A percentile compares a stretch with the other conserved stretches of the same genome.
These are phyloP conservation scores for Sus scrofa DNA, from an alignment of 2,113 vertebrate genomes.

Conservation along the genomic window DNA sequence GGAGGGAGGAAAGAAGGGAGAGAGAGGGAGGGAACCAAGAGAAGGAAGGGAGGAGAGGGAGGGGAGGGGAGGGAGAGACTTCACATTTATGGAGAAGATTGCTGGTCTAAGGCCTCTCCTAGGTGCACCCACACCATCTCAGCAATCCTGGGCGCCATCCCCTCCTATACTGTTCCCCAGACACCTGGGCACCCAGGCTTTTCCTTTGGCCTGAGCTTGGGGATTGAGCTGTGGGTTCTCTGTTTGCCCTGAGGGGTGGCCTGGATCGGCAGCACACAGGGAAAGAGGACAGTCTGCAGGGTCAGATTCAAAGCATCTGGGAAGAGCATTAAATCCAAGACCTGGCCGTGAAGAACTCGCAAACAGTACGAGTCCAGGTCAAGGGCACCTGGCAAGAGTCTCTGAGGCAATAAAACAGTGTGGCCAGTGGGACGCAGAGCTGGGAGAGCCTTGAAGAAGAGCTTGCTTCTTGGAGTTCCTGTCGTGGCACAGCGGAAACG, in stretches of 20 bases:
- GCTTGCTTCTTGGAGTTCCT: too few relatives aligned
- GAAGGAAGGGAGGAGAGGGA: neutral
- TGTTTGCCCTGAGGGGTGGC: neutral
- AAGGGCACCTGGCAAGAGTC: neutral
- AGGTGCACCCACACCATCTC: rapidly evolving
- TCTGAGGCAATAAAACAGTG: neutral
- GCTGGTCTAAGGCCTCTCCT: neutral
- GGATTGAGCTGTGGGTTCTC: neutral
- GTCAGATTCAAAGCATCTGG: neutral
- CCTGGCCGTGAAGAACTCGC: too few relatives aligned
- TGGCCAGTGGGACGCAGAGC: rapidly evolving
- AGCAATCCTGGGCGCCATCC: neutral
- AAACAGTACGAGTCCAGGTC: neutral
- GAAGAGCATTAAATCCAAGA: neutral
- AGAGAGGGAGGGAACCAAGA: too few relatives aligned
- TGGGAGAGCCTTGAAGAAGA: neutral
- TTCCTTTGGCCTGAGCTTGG: neutral
- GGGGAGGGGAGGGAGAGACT: neutral
- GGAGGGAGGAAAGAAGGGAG: too few relatives aligned
- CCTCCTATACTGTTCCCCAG: neutral
- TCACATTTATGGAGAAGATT: neutral
- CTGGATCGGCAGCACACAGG: neutral
- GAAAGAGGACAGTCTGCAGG: neutral
- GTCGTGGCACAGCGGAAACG: too few relatives aligned
- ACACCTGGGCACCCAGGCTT: neutral